Evolutionary conservation across 1,140 invertebrate species (phyloP), one percentile per base, ranked within the genome.

Genomic region (Megalonaias nervosa): DNA sequence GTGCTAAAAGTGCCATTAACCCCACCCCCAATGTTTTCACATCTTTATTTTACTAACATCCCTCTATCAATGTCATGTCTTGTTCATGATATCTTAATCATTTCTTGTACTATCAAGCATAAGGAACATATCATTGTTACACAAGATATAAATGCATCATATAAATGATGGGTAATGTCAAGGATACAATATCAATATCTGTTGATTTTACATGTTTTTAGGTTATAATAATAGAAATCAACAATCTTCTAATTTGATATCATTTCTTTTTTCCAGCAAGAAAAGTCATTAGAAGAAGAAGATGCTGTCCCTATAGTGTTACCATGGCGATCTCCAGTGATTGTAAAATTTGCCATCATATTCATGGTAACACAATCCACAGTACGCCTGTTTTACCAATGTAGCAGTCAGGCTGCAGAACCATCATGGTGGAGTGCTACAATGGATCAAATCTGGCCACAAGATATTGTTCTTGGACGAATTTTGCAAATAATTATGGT

Each of bases 311-410:
- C 38, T 11, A 59, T 57, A 21, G 21, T 62, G 26, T 65, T 67
- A 58, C 67, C 74, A 21, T 65, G 57, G 38, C 23, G 68, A 62
- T 76, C 74, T 16, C 67, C 74, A 58, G 57, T 65, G 38, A 68
- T 69, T 2, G 61, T 76, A 55, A 76, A 76, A 65, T 69, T 16
- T 66, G 66, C 68, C 14, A 62, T 76, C 9, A 69, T 76, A 26
- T 65, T 70, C 55, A 60, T 76, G 68, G 26, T 76, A 11, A 76
- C 74, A 13, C 74, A 76, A 60, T 76, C 56, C 60, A 76, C 74
- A 31, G 59, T 61, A 38, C 57, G 68, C 5, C 59, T 76, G 56
- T 76, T 64, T 48, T 60, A 76, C 55, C 74, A 70, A 48, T 75
- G 57, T 21, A 76, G 66, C 59, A 60, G 67, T 6, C 6, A 48